Base-by-base conservation (phyloP, 1,140 invertebrate species). In the Ostrea edulis region DNA sequence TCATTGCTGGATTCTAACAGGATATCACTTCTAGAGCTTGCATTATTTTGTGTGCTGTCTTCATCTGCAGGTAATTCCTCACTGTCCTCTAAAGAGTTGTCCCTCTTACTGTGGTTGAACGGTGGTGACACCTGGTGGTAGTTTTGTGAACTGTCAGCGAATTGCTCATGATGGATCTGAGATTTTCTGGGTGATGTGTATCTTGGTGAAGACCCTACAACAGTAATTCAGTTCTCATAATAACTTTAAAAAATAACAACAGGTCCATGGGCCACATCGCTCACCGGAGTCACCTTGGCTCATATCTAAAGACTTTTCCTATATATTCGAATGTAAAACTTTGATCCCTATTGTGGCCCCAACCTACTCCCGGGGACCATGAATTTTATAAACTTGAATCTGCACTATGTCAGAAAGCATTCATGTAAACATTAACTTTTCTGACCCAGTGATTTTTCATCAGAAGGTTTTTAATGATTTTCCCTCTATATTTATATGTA, bases 11-110 rank as follows among this genome's bases (percentile, higher is more conserved):
- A 62, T n/a, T 62, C 55, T 29, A 35, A 35, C 25, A 77, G 9
- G 29, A 35, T 35, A 0, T 77, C 68, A 29, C 68, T 77, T 8
- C 29, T 77, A 29, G 68, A 77, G 29, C 68, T 77, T 8, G 68
- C 22, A 35, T 77, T 77, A 25, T 77, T 77, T 29, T 77, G 68
- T 25, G 25, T 77, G 25, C 68, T 77, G 22, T 77, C 68, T 29
- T 77, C 29, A 35, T 77, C 29, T 29, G 68, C 68, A 11, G 68
- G 22, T 12, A 25, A 35, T 4, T 77, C 68, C 11, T 12, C 68
- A 25, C 29, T 25, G 22, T 77, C 68, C 17, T 29, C 68, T 14
- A 2, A 1, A 35, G 68, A 77, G 68, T 77, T 77, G 68, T 77
- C 68, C 35, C 25, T 77, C 68, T 77, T 77, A 25, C 68, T 77